A percentile compares a stretch with the other conserved stretches of the same genome.
These are phyloP conservation scores for Pardalotus punctatus DNA, from an alignment of 2,113 vertebrate genomes.

Conservation along the genomic window DNA sequence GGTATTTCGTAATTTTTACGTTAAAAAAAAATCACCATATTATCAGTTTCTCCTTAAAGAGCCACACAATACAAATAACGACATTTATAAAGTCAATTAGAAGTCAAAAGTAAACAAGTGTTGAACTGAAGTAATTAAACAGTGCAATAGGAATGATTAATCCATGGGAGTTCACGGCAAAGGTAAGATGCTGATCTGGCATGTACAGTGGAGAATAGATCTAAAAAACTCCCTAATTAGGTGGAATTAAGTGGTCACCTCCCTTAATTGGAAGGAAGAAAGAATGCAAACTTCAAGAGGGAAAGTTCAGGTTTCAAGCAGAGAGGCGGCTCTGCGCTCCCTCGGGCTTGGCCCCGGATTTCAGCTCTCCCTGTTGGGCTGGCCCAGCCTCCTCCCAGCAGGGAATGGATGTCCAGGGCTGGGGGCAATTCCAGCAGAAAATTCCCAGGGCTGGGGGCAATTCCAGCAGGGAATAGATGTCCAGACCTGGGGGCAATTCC, in stretches of 20 bases:
- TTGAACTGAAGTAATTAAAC: slow-evolving; percentile 27
- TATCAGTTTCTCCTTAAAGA: neutral
- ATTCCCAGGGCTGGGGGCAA: too few relatives aligned
- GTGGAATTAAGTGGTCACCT: slow-evolving; percentile 23
- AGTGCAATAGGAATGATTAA: slow-evolving; percentile 15
- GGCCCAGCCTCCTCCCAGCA: neutral
- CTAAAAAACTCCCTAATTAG: slow-evolving; percentile 5
- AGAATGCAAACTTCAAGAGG: neutral
- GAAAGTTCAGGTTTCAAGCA: neutral
- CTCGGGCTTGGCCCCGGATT: neutral
- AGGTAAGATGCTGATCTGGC: neutral
- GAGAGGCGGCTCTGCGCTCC: fast-evolving
- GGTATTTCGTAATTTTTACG: neutral
- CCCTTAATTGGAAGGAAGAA: slow-evolving; percentile 1
- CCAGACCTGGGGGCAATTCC: too few relatives aligned
- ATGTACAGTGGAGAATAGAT: neutral
- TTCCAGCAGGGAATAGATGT: too few relatives aligned
- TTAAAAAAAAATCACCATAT: neutral
- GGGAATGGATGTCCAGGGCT: fast-evolving
- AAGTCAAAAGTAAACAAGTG: slow-evolving; percentile 61
- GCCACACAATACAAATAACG: neutral
- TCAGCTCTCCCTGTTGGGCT: too few relatives aligned
- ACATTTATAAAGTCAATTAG: slow-evolving; percentile 35
- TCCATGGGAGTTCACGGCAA: neutral
- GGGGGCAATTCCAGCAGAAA: neutral